These are phyloP conservation scores for Ellobius talpinus DNA, from an alignment of 2,113 vertebrate genomes.

Conservation along the genomic window DNA sequence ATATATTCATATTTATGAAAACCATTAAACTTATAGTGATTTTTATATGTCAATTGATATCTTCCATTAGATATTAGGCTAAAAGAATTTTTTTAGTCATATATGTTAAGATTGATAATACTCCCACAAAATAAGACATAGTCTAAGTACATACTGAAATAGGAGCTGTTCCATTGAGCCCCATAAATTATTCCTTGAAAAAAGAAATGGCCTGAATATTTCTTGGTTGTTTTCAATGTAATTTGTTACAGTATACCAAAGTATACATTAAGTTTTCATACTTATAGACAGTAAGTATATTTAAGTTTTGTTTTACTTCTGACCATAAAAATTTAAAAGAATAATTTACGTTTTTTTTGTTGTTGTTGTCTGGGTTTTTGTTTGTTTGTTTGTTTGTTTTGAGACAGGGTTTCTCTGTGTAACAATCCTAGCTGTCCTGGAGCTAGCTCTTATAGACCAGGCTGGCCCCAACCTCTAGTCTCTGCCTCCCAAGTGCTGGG, in stretches of 20 bases:
- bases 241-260: background rate
- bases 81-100: background rate
- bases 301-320: constrained; percentile 15
- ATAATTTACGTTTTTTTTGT: background rate
- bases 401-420: too few relatives aligned
- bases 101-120: background rate
- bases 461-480: too few relatives aligned
- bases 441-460: too few relatives aligned
- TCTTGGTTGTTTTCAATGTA: constrained; percentile 32
- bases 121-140: constrained; percentile 31
- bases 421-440: too few relatives aligned
- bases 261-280: background rate
- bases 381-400: too few relatives aligned
- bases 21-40: constrained; percentile 17
- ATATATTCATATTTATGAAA: constrained; percentile 10
- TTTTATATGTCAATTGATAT: constrained; percentile 7
- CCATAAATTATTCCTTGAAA: background rate
- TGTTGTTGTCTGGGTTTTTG: too few relatives aligned
- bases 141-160: background rate
- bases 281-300: background rate
- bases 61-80: constrained; percentile 8
- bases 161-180: background rate
- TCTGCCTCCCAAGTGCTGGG: too few relatives aligned
- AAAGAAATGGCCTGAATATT: background rate
- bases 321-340: constrained; percentile 18